A percentile compares a stretch with the other conserved stretches of the same genome.
These are phyloP conservation scores for Drosophila birchii DNA, from an alignment of 2,888 invertebrate species.

Conservation along the genomic window DNA sequence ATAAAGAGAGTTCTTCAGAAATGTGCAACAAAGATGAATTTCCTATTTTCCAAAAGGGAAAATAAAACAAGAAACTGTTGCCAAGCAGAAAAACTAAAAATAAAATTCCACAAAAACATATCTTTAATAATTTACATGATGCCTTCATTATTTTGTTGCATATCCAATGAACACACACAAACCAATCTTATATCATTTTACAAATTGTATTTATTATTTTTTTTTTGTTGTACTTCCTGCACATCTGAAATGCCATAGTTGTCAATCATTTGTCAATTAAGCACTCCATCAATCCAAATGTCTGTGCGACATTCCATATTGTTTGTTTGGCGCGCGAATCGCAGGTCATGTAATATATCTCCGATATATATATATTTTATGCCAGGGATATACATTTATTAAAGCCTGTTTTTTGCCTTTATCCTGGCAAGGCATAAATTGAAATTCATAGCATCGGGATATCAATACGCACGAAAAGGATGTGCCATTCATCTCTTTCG, in stretches of 20 bases:
- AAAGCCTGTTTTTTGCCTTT: slow-evolving; percentile 17
- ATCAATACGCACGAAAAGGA: slow-evolving; percentile 16
- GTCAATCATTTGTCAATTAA: slow-evolving; percentile 78
- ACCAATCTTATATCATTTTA: slow-evolving; percentile 20
- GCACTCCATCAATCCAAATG: slow-evolving; percentile 66
- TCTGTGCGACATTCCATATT: slow-evolving; percentile 30
- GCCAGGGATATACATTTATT: slow-evolving; percentile 28
- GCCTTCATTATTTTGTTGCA: slow-evolving; percentile 10
- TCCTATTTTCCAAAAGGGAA: slow-evolving; percentile 1
- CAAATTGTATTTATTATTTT: slow-evolving; percentile 25
- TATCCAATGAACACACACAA: not conserved
- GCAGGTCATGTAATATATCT: slow-evolving; percentile 39
- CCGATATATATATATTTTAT: slow-evolving; percentile 44
- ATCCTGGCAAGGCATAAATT: slow-evolving; percentile 56
- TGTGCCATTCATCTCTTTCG: slow-evolving; percentile 24
- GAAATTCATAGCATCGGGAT: slow-evolving; percentile 65
- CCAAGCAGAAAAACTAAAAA: not conserved
- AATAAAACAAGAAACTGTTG: not conserved
- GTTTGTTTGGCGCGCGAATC: slow-evolving; percentile 35
- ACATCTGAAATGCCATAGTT: slow-evolving; percentile 48
- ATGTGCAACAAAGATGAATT: not conserved
- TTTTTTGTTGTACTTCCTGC: slow-evolving; percentile 11
- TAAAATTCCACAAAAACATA: not conserved
- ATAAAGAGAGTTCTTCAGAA: slow-evolving; percentile 16
- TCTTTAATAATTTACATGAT: slow-evolving; percentile 17